A percentile compares a stretch with the other conserved stretches of the same genome.
Evolutionary conservation across 2,113 vertebrate genomes (phyloP).

Genomic region (Saccopteryx bilineata): DNA sequence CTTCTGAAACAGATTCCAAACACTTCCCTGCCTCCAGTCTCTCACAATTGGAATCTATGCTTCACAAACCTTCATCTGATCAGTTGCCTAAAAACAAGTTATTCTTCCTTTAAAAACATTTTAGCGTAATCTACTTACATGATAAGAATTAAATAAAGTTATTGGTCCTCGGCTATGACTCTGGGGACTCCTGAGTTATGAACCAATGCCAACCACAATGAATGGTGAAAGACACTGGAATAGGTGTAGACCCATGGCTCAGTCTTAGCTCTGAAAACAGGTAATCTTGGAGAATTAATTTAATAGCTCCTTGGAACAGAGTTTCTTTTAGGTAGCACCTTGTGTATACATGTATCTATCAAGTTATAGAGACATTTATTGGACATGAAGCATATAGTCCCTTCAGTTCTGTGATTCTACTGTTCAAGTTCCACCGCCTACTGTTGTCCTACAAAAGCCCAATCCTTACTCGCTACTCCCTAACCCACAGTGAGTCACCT

Average conservation of each 20-base stretch:
- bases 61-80: conserved; percentile 29
- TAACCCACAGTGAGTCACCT: not conserved
- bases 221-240: not conserved
- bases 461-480: not conserved
- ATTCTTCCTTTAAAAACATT: conserved; percentile 26
- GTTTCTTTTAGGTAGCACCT: not conserved
- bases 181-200: not conserved
- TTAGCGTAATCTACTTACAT: not conserved
- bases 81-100: not conserved
- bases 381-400: not conserved
- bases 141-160: not conserved
- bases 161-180: not conserved
- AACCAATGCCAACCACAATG: not conserved
- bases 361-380: not conserved
- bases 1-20: conserved; percentile 60
- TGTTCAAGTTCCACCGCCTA: not conserved
- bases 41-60: not conserved
- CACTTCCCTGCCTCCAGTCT: conserved; percentile 14
- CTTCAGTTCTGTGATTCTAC: not conserved
- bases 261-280: not conserved
- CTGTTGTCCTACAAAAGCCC: not conserved
- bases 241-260: not conserved
- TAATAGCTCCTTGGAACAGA: not conserved
- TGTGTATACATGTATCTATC: not conserved
- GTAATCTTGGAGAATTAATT: not conserved